Percentiles rank a stretch among this genome's conserved stretches.
Evolutionary conservation across 2,113 vertebrate genomes (phyloP).

Genomic region (western clawed frog (Xenopus tropicalis)): DNA sequence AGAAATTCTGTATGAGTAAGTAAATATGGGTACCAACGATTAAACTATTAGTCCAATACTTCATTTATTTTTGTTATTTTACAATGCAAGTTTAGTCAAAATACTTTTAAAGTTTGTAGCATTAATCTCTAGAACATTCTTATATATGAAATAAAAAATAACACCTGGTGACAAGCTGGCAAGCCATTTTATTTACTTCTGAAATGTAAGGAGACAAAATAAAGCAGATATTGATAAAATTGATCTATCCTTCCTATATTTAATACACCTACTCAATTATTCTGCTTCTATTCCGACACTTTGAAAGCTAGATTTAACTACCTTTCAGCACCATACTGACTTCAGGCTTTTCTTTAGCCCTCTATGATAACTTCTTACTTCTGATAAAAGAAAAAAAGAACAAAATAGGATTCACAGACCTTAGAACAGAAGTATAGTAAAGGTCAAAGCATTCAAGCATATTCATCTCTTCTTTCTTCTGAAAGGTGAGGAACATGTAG

Average conservation of each 20-base stretch:
- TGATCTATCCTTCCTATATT: neutral
- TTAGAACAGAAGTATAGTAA: slow-evolving; percentile 27
- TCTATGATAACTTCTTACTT: slow-evolving; percentile 30
- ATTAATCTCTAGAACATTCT: too few relatives aligned
- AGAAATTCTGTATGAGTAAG: too few relatives aligned
- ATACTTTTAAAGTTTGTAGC: too few relatives aligned
- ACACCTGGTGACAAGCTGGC: too few relatives aligned
- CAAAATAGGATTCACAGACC: slow-evolving; percentile 29
- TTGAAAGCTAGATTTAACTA: slow-evolving; percentile 37
- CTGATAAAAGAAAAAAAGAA: slow-evolving; percentile 31
- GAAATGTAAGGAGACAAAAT: slow-evolving; percentile 8
- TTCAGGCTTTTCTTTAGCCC: slow-evolving; percentile 38
- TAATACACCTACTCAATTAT: slow-evolving; percentile 32
- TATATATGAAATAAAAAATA: too few relatives aligned
- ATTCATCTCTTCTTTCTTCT: slow-evolving; percentile 36
- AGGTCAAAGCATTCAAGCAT: slow-evolving; percentile 42
- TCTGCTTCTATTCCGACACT: slow-evolving; percentile 27
- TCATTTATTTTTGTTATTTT: too few relatives aligned
- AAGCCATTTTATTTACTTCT: too few relatives aligned
- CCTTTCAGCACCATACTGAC: slow-evolving; percentile 32
- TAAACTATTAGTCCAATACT: too few relatives aligned
- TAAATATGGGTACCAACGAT: too few relatives aligned
- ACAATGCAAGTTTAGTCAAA: too few relatives aligned
- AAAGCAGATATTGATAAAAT: slow-evolving; percentile 2
- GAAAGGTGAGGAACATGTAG: slow-evolving; percentile 36